phyloP scores from a whole-genome alignment of 2,113 vertebrate genomes.

The Chitala chitala region DNA sequence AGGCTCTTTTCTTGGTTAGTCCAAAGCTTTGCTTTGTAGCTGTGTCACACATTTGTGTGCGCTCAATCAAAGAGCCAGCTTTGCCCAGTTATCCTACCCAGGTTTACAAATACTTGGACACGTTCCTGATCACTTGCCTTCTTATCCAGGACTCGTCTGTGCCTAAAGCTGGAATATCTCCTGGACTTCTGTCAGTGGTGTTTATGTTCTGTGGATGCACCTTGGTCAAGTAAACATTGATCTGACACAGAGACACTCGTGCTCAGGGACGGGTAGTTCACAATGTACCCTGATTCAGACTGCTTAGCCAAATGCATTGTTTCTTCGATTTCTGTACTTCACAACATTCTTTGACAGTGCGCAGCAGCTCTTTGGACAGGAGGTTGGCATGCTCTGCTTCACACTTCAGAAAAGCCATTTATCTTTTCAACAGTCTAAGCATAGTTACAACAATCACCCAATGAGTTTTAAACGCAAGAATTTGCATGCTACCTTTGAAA shows the following conservation, averaged over 20 bases:
- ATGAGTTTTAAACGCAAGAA: not conserved
- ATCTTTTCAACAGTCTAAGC: no score
- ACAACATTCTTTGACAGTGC: no score
- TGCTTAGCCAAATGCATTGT: no score
- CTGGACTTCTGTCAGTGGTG: not conserved
- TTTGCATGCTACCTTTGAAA: no score
- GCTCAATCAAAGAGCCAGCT: constrained; percentile 21
- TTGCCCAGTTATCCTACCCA: constrained; percentile 11
- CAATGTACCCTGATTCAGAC: no score
- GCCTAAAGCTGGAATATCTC: not conserved
- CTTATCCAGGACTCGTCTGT: constrained; percentile 14
- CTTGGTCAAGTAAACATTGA: not conserved
- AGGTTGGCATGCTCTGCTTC: no score
- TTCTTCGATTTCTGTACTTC: no score
- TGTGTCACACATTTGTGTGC: constrained; percentile 17
- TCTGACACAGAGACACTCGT: not conserved
- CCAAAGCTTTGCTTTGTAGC: constrained; percentile 10
- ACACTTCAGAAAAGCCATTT: no score
- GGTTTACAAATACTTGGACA: constrained; percentile 28
- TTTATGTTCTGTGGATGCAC: not conserved
- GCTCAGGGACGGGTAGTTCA: no score
- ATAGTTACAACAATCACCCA: not conserved
- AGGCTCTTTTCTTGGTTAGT: constrained; percentile 22
- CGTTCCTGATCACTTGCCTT: constrained; percentile 18
- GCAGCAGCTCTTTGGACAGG: no score